Evolutionary conservation across 2,113 vertebrate species (phyloP).

Genomic region (Microcebus jonahi): DNA sequence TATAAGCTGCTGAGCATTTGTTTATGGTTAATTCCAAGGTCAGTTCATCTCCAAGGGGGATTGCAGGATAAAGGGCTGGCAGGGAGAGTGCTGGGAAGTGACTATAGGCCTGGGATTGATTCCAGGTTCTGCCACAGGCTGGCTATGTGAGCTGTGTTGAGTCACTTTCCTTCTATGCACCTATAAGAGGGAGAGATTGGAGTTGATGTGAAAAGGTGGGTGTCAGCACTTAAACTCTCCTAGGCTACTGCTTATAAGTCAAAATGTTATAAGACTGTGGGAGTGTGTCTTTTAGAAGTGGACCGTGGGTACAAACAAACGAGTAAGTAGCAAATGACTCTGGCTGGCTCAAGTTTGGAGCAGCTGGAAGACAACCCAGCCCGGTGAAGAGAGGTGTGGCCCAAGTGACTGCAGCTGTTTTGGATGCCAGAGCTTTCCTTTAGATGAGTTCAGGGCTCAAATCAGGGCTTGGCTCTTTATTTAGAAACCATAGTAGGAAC

Average conservation of each 20-base stretch:
- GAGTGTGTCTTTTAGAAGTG: not conserved
- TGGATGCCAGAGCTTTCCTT: not conserved
- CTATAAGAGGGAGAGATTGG: not conserved
- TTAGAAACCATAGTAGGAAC: conserved; percentile 2
- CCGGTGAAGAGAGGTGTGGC: not conserved
- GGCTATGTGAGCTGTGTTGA: not conserved
- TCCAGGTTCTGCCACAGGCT: not conserved
- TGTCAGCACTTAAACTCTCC: not conserved
- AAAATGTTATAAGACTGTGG: not conserved
- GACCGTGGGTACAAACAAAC: not conserved
- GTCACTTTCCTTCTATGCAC: not conserved
- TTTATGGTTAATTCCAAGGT: not conserved
- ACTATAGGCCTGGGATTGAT: not conserved
- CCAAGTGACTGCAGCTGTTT: not conserved
- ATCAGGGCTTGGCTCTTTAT: not conserved
- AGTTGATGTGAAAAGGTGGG: not conserved
- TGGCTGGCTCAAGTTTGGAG: not conserved
- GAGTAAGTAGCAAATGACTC: not conserved
- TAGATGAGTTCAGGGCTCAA: not conserved
- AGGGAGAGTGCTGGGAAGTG: not conserved
- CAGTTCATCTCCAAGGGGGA: not conserved
- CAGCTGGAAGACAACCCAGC: not conserved
- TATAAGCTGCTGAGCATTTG: not conserved
- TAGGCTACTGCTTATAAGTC: not conserved
- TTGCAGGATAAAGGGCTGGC: not conserved